These are phyloP conservation scores for Gopherus evgoodei DNA, from an alignment of 2,113 vertebrate genomes.

Conservation along the genomic window DNA sequence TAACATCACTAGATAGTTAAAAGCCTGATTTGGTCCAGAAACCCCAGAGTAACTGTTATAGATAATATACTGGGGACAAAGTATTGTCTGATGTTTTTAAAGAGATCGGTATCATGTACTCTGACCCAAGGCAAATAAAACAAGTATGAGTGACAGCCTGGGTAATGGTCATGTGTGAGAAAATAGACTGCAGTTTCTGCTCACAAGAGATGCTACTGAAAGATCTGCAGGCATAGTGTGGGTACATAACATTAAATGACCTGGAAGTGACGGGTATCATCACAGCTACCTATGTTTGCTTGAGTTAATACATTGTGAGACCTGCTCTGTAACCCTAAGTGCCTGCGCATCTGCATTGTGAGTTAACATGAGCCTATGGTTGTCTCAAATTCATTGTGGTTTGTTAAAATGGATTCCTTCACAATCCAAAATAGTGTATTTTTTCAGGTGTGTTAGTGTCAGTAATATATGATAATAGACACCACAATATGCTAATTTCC, in stretches of 20 bases:
- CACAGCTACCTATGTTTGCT: background rate
- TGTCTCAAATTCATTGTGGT: slow-evolving; percentile 52
- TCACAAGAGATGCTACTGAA: fast-evolving
- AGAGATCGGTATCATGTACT: background rate
- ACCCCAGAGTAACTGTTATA: background rate
- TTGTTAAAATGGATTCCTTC: slow-evolving; percentile 56
- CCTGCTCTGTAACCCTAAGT: background rate
- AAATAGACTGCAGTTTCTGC: background rate
- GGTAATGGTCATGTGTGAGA: fast-evolving
- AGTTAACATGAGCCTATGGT: slow-evolving; percentile 45
- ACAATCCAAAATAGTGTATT: slow-evolving; percentile 50
- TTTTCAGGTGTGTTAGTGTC: slow-evolving; percentile 40
- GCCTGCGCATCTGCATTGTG: background rate
- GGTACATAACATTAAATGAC: background rate
- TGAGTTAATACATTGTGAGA: slow-evolving; percentile 13
- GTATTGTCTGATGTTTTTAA: background rate
- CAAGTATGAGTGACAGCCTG: background rate
- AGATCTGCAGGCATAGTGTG: background rate
- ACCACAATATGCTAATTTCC: slow-evolving; percentile 31
- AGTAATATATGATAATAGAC: slow-evolving; percentile 2
- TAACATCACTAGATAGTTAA: background rate
- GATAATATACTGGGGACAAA: background rate
- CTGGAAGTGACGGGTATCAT: background rate
- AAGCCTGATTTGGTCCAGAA: background rate
- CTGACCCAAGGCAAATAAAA: background rate